Conservation (phyloP, 2,888 invertebrate species). For the Octonoba sinensis region DNA sequence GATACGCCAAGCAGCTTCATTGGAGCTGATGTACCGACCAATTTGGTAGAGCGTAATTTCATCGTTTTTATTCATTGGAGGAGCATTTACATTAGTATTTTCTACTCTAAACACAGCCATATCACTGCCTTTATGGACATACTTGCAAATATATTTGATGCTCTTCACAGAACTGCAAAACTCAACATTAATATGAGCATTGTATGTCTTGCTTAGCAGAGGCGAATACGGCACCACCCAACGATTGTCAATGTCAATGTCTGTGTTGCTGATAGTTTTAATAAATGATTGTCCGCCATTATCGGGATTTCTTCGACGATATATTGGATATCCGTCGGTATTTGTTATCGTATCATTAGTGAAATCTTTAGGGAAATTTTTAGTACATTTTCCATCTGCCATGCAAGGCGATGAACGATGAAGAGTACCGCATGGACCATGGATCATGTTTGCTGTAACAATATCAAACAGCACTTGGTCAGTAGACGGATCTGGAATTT, state of each 20-base stretch:
- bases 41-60: no score
- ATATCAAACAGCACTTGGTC: no score
- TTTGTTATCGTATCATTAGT: constrained; percentile 23
- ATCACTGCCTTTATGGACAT: constrained; percentile 21
- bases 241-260: no score
- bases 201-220: constrained; percentile 17
- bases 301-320: constrained; percentile 24
- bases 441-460: no score
- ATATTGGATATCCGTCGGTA: constrained; percentile 29
- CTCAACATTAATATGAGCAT: constrained; percentile 27
- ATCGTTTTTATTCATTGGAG: no score
- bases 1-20: constrained; percentile 35
- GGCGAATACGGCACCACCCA: no score
- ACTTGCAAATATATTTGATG: constrained; percentile 27
- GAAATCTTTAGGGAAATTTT: constrained; percentile 22
- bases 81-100: no score
- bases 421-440: no score
- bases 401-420: constrained; percentile 27
- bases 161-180: constrained; percentile 29
- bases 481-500: no score
- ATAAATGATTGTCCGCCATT: constrained; percentile 24
- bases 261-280: constrained; percentile 22
- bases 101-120: no score
- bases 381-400: constrained; percentile 36
- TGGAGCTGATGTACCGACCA: constrained; percentile 34